Base-by-base conservation (phyloP, 2,113 vertebrate species). In the Rhea americana region DNA sequence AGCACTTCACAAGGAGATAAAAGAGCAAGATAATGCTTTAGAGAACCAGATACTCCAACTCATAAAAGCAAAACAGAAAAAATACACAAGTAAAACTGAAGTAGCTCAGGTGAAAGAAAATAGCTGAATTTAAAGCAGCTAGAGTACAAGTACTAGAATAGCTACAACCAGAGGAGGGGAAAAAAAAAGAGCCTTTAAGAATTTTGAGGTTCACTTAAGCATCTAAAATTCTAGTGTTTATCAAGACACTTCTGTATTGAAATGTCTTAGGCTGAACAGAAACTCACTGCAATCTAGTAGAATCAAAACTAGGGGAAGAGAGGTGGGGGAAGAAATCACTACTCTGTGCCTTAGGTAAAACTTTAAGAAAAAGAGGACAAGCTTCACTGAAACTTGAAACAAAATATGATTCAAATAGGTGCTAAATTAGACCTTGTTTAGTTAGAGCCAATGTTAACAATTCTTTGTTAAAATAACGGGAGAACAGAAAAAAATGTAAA, bases 11-110 rank as follows among this genome's bases (percentile, higher is more conserved):
- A 91, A 24, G 65, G 51, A 92, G 87, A 88, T 93, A 88, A 95
- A 78, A 91, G 80, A 86, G 51, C 11, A 13, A 90, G 82, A 93
- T 71, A 93, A 92, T 45, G 73, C 87, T 94, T 85, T 37, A 50
- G 85, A 91, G 89, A 92, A 93, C 56, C 93, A 61, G 48, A 75
- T 86, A 61, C 43, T 68, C 20, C n/a, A 73, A 82, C 70, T 90
- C 70, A 79, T 82, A 84, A 93, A 90, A 93, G 73, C 18, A 43
- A 87, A 90, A 86, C 41, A 67, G 41, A 35, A 87, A 93, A 93
- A 93, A 90, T 12, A 70, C 45, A 90, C 70, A 74, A 93, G 93
- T 72, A 80, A 76, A 89, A n/a, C 15, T 74, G 30, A 91, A 91
- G 43, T 25, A 25, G n/a, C 71, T 90, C 35, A 79, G 62, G 84